Percentiles rank a stretch among this genome's conserved stretches.
Conservation (phyloP, 2,113 vertebrate species). For the Psittacara wagleri region DNA sequence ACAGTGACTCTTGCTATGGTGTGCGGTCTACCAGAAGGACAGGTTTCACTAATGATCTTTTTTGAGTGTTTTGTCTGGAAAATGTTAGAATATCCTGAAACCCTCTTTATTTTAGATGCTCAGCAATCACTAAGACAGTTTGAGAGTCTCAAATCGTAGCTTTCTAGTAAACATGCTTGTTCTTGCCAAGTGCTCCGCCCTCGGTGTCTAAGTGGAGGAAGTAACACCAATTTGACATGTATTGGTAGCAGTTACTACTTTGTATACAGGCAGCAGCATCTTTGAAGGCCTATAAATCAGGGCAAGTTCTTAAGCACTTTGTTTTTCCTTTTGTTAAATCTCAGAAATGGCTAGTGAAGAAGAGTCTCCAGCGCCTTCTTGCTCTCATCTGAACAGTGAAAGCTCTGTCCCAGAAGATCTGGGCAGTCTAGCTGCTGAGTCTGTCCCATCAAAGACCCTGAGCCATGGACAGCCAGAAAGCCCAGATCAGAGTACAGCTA, state of each 20-base stretch:
- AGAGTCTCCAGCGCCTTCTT: slow-evolving; percentile 72
- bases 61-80: background rate
- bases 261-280: background rate
- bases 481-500: slow-evolving; percentile 62
- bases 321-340: background rate
- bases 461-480: slow-evolving; percentile 51
- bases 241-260: background rate
- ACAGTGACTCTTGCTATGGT: slow-evolving; percentile 28
- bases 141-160: background rate
- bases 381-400: slow-evolving; percentile 80
- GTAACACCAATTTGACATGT: background rate
- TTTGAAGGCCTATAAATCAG: background rate
- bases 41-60: slow-evolving; percentile 21
- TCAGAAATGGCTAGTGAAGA: slow-evolving; percentile 81
- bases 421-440: slow-evolving; percentile 68
- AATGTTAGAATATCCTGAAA: slow-evolving; percentile 1
- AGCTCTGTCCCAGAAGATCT: slow-evolving; percentile 75
- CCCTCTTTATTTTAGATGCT: background rate
- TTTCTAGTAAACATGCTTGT: background rate
- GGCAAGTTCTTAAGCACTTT: background rate
- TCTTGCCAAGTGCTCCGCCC: background rate
- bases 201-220: background rate
- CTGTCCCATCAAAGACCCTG: slow-evolving; percentile 58
- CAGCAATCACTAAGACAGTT: background rate
- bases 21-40: slow-evolving; percentile 32